Evolutionary conservation across 2,113 vertebrate species (phyloP).

Genomic region (Zosterops hypoxanthus): DNA sequence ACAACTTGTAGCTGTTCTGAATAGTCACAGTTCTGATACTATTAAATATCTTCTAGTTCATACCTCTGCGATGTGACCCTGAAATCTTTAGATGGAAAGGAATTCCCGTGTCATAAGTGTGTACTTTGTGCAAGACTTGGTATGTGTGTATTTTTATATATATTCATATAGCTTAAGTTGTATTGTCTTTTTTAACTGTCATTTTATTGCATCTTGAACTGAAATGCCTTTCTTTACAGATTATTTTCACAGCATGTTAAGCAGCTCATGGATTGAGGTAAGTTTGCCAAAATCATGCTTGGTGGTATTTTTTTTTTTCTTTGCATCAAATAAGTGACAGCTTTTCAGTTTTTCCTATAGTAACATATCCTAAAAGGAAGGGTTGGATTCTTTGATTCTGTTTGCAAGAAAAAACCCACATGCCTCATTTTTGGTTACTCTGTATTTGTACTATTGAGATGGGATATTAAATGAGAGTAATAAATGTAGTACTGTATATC

Average conservation of each 20-base stretch:
- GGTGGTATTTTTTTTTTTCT: background rate
- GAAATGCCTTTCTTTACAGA: slow-evolving; percentile 79
- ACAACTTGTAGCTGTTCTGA: background rate
- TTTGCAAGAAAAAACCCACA: background rate
- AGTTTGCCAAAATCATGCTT: background rate
- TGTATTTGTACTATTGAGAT: background rate
- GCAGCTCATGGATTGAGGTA: slow-evolving; percentile 98
- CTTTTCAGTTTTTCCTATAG: background rate
- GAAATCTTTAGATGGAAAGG: slow-evolving; percentile 92
- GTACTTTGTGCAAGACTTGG: slow-evolving; percentile 95
- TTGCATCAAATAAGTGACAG: background rate
- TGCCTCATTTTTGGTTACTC: background rate
- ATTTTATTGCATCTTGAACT: slow-evolving; percentile 32
- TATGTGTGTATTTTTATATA: slow-evolving; percentile 66
- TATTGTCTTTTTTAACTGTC: background rate
- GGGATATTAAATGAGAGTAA: background rate
- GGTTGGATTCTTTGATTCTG: background rate
- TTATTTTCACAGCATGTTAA: slow-evolving; percentile 97
- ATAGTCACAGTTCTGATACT: slow-evolving; percentile 10
- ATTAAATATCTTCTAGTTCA: slow-evolving; percentile 75
- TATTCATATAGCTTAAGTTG: background rate
- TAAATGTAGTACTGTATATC: background rate
- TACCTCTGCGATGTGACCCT: slow-evolving; percentile 92
- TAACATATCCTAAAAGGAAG: background rate
- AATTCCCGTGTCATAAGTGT: slow-evolving; percentile 95